Evolutionary conservation across 2,113 vertebrate genomes (phyloP).

Genomic region (Aepyceros melampus): DNA sequence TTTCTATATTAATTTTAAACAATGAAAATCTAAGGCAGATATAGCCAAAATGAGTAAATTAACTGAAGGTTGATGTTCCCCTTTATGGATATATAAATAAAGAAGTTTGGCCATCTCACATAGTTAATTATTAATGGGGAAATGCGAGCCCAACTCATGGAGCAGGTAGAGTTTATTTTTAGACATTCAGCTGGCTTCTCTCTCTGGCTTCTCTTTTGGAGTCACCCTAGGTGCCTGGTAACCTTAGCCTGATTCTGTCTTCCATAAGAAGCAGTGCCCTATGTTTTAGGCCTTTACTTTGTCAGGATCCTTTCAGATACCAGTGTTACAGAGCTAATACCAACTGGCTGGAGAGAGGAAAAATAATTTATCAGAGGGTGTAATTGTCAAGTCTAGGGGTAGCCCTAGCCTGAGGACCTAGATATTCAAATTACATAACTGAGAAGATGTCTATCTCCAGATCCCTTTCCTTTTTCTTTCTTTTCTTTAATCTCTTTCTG

Average conservation of each 20-base stretch:
- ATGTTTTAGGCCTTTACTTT: neutral
- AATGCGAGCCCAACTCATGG: neutral
- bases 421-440: neutral
- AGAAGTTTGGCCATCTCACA: neutral
- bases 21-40: conserved; percentile 4
- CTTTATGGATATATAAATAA: neutral
- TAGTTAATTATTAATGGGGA: conserved; percentile 42
- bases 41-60: neutral
- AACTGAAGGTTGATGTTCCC: neutral
- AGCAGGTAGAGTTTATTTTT: conserved; percentile 45
- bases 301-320: neutral
- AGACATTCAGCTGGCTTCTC: neutral
- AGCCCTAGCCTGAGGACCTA: neutral
- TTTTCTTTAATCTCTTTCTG: neutral
- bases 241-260: neutral
- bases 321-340: neutral
- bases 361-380: neutral
- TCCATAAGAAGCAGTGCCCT: neutral
- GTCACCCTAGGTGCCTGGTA: neutral
- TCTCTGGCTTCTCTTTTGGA: neutral
- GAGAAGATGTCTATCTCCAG: neutral
- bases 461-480: neutral
- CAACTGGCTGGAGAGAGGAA: neutral
- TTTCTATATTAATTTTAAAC: conserved; percentile 13
- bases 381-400: neutral